Evolutionary conservation across 2,888 invertebrate species (phyloP), one percentile per base, ranked within the genome.

Genomic region (Meteorus colon): DNA sequence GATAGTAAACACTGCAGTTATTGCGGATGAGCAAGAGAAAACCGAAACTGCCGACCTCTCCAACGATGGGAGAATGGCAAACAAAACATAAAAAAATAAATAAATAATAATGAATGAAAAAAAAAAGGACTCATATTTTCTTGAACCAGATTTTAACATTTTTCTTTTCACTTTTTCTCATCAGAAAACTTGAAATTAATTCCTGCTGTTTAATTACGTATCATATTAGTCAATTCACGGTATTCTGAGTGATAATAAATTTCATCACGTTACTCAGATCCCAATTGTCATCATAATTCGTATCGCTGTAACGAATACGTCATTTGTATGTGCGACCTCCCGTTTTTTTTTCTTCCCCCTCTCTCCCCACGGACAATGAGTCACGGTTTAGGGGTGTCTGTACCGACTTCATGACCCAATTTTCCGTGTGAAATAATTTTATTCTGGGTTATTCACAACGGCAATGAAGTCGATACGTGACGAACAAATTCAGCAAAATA

Each of bases 311-410:
- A 66, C 27, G 19, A 4, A 63, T 24, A 19, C 55, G 55, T 55
- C 55, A 55, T 63, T 34, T 34, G 24, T 37, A 37, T 41, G 67
- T 74, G 74, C 67, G 74, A 74, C 74, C 74, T 74, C 74, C 74
- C 4, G 16, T 55, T 27, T 16, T 16, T 16, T 4, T 14, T 16
- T 8, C 14, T 3, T 12, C 45, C 45, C 10, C n/a, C n/a, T 3
- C n/a, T 16, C 6, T 3, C 48, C 48, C 48, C 16, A 4, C 48
- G 4, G n/a, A 48, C n/a, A 48, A 48, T 48, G 48, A 48, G n/a
- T 16, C 48, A 48, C 48, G 14, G 4, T 48, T n/a, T n/a, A 3
- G 48, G 16, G 63, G 65, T 65, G 51, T 37, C 34, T 37, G 41
- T 66, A 66, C 12, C 41, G 27, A 45, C 19, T 31, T 31, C 34